Conservation (phyloP, 1,140 invertebrate species). For the Odontomachus brunneus region DNA sequence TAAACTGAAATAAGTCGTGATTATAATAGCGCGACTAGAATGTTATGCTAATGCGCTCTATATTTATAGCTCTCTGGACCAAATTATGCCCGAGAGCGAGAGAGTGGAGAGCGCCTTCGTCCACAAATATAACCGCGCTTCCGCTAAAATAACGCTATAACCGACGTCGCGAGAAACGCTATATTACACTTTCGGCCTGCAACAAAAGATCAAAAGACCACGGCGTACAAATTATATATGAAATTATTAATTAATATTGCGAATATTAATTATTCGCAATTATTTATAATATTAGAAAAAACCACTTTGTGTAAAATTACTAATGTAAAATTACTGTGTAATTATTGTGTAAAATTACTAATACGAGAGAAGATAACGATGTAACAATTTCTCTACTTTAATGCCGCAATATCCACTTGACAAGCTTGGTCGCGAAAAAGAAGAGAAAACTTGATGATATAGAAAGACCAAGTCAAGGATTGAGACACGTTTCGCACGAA, state of each 20-base stretch:
- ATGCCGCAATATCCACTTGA: not conserved
- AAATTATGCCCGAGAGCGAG: conserved; percentile 7
- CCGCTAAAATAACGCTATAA: not conserved
- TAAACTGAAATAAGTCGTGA: conserved; percentile 5
- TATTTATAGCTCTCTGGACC: conserved; percentile 44
- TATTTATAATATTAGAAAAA: not conserved
- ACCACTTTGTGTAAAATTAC: too few relatives aligned
- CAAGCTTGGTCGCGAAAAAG: too few relatives aligned
- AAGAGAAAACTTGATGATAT: too few relatives aligned
- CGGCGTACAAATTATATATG: not conserved
- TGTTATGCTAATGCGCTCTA: conserved; percentile 31
- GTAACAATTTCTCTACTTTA: not conserved
- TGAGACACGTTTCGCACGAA: too few relatives aligned
- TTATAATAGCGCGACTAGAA: conserved; percentile 36
- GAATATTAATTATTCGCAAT: conserved; percentile 2
- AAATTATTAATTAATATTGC: too few relatives aligned
- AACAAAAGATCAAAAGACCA: not conserved
- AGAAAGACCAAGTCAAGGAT: too few relatives aligned
- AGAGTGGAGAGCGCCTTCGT: not conserved
- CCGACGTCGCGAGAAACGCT: not conserved
- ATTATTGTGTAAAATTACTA: too few relatives aligned
- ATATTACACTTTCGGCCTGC: not conserved
- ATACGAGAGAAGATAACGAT: not conserved
- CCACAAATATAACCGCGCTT: not conserved
- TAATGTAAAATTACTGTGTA: too few relatives aligned